Evolutionary conservation across 2,113 vertebrate species (phyloP).

Genomic region (Lota lota): DNA sequence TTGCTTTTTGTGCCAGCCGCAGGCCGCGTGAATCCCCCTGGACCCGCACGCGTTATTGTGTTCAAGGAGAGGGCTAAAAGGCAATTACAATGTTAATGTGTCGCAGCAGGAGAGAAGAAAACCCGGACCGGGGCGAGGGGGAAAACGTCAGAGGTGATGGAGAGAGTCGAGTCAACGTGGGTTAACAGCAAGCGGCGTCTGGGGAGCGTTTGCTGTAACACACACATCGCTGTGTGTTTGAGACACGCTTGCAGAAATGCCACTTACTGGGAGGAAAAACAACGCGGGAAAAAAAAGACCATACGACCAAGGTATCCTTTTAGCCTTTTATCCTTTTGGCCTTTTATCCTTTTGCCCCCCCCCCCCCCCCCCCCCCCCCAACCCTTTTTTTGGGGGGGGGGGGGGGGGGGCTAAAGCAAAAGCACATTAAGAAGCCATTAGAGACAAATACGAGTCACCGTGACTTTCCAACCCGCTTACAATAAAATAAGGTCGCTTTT

Average conservation of each 20-base stretch:
- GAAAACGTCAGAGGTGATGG: conserved; percentile 40
- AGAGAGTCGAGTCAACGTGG: conserved; percentile 71
- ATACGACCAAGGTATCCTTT: too few species aligned
- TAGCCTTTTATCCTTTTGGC: too few species aligned
- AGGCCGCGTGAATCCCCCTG: conserved; percentile 55
- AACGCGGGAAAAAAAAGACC: not conserved
- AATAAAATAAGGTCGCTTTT: too few species aligned
- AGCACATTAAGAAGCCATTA: too few species aligned
- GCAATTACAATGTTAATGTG: conserved; percentile 97
- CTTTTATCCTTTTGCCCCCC: too few species aligned
- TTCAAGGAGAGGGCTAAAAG: conserved; percentile 76
- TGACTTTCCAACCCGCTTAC: too few species aligned
- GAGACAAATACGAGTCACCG: too few species aligned
- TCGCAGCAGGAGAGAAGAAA: conserved; percentile 66
- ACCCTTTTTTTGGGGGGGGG: too few species aligned
- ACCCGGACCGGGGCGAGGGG: conserved; percentile 29
- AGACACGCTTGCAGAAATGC: not conserved
- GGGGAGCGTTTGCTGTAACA: conserved; percentile 58
- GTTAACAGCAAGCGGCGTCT: conserved; percentile 74
- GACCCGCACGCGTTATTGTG: conserved; percentile 60
- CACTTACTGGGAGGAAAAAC: not conserved
- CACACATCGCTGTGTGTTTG: conserved; percentile 19
- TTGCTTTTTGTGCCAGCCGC: conserved; percentile 58
- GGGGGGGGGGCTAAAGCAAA: too few species aligned
- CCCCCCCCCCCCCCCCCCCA: too few species aligned